A percentile compares a stretch with the other conserved stretches of the same genome.
phyloP scores from a whole-genome alignment of 2,113 vertebrate genomes.

The Gasterosteus aculeatus region DNA sequence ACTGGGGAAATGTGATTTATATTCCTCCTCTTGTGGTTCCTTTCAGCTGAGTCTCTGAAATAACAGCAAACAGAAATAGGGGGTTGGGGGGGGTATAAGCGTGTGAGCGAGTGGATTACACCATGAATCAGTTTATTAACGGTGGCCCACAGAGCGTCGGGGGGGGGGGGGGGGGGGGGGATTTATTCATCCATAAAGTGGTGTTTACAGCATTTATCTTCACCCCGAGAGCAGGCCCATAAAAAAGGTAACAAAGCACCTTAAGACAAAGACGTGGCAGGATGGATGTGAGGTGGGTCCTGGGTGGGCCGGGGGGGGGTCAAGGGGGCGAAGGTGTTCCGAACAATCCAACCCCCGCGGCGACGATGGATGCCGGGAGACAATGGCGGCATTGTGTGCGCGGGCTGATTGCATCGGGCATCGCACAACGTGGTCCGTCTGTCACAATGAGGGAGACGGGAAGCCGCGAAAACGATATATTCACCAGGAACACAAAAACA shows the following conservation, averaged over 20 bases:
- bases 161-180: constrained; percentile 29
- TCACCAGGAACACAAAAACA: neutral
- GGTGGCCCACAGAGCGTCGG: constrained; percentile 55
- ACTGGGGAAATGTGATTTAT: constrained; percentile 76
- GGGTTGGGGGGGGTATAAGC: constrained; percentile 62
- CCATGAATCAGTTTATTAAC: constrained; percentile 83
- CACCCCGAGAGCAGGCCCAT: constrained; percentile 65
- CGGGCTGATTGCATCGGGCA: constrained; percentile 49
- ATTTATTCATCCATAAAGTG: constrained; percentile 81
- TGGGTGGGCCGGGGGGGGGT: constrained; percentile 38
- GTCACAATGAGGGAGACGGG: constrained; percentile 27
- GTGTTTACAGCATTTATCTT: constrained; percentile 82
- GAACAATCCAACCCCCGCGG: too few species aligned
- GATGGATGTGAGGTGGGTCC: constrained; percentile 57
- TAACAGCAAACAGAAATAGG: constrained; percentile 81
- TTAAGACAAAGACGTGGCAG: constrained; percentile 67
- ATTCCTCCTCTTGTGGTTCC: constrained; percentile 62
- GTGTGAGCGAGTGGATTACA: constrained; percentile 75
- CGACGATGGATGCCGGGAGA: constrained; percentile 15
- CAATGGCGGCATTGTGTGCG: constrained; percentile 50
- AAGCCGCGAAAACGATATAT: neutral
- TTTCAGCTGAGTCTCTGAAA: constrained; percentile 79
- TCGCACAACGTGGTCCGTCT: constrained; percentile 32
- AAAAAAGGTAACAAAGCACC: constrained; percentile 76
- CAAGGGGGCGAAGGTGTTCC: constrained; percentile 56